Conservation (phyloP, 2,113 vertebrate species). For the Mionectes macconnelli region DNA sequence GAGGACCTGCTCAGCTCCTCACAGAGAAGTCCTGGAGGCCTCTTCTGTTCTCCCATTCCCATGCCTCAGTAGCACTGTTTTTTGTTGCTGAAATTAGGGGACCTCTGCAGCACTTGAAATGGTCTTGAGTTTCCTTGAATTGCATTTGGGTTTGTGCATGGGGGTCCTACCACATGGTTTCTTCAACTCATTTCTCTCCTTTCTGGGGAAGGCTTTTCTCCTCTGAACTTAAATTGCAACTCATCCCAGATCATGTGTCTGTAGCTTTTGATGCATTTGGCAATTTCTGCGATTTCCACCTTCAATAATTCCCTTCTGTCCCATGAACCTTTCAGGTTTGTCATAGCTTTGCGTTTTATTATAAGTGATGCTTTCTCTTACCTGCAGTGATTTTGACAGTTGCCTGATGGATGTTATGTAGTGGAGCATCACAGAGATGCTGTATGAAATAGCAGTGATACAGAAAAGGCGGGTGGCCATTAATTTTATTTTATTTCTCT, state of each 20-base stretch:
- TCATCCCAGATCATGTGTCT: rapidly evolving
- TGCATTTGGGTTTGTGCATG: background rate
- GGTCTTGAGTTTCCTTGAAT: background rate
- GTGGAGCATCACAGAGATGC: background rate
- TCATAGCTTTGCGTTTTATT: background rate
- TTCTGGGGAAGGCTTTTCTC: background rate
- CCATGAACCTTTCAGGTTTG: background rate
- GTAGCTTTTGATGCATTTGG: background rate
- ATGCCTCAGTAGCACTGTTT: background rate
- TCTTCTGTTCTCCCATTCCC: background rate
- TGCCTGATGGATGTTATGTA: background rate
- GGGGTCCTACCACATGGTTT: background rate
- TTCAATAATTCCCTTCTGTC: background rate
- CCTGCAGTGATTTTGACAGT: background rate
- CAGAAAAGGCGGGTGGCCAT: background rate
- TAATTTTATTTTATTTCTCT: background rate
- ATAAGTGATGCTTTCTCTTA: background rate
- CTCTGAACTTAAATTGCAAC: background rate
- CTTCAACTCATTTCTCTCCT: background rate
- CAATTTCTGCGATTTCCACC: background rate
- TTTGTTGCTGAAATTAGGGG: background rate
- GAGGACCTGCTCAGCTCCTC: background rate
- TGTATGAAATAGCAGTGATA: background rate
- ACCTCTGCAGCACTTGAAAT: background rate
- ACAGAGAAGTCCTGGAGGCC: background rate